These are phyloP conservation scores for Nomia melanderi DNA, from an alignment of 1,140 invertebrate genomes.

Conservation along the genomic window DNA sequence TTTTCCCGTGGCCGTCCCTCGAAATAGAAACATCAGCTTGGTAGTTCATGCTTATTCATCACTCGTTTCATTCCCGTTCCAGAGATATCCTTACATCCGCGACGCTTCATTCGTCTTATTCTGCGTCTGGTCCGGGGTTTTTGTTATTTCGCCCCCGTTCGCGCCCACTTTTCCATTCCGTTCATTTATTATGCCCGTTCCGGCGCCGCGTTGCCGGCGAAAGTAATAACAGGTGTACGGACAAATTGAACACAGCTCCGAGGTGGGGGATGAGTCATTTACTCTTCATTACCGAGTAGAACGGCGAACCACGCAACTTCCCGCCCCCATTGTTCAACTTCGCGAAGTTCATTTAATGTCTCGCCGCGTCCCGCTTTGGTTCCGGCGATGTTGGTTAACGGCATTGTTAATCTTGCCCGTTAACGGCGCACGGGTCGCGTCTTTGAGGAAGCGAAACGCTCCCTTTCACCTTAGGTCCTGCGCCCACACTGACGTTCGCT, in stretches of 20 bases:
- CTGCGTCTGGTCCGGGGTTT: background rate
- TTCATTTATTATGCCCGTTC: conserved; percentile 29
- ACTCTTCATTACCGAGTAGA: conserved; percentile 26
- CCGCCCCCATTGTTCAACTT: conserved; percentile 12
- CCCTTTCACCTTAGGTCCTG: too few relatives aligned
- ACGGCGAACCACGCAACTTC: background rate
- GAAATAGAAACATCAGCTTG: background rate
- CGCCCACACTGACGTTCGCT: background rate
- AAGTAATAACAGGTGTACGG: conserved; percentile 25
- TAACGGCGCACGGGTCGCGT: background rate
- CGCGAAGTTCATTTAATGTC: conserved; percentile 30
- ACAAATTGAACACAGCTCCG: conserved; percentile 23
- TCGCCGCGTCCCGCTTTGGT: background rate
- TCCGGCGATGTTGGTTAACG: conserved; percentile 14
- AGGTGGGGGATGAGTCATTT: conserved; percentile 9
- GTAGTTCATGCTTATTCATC: conserved; percentile 41
- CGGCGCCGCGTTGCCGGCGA: too few relatives aligned
- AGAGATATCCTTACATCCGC: conserved; percentile 3
- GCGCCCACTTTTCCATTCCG: background rate
- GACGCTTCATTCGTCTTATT: conserved; percentile 12
- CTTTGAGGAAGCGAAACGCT: background rate
- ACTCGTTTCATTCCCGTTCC: conserved; percentile 17
- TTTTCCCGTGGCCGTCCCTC: background rate
- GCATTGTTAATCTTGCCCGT: conserved; percentile 4
- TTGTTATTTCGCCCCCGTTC: background rate